Percentiles rank a stretch among this genome's conserved stretches.
Evolutionary conservation across 2,113 vertebrate genomes (phyloP).

Genomic region (Bombycilla garrulus): DNA sequence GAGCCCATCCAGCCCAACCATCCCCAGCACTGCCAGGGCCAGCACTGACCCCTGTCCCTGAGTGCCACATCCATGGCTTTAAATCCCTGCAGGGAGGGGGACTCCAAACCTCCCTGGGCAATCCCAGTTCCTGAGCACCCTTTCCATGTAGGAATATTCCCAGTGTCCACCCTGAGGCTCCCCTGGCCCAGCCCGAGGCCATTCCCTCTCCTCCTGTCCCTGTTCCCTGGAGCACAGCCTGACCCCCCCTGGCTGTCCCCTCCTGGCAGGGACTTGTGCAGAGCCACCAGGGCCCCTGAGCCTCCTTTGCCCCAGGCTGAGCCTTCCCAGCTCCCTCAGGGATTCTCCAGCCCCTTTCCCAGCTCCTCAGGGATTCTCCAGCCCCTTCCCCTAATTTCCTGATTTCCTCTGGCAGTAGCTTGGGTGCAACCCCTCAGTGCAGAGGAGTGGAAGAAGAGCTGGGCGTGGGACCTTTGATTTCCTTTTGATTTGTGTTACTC

Average conservation of each 20-base stretch:
- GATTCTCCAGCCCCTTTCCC: not conserved
- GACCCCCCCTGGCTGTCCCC: not conserved
- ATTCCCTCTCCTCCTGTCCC: not conserved
- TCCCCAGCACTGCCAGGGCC: not conserved
- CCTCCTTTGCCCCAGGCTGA: not conserved
- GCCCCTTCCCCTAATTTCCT: accelerated
- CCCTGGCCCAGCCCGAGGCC: not conserved
- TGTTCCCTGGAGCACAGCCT: not conserved
- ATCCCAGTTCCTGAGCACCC: accelerated
- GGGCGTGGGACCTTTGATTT: not conserved
- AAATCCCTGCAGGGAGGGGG: not conserved
- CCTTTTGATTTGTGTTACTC: not conserved
- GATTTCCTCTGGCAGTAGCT: not conserved
- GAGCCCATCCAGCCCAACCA: not conserved
- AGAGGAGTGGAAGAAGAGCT: not conserved
- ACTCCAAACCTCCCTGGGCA: not conserved
- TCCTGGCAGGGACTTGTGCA: not conserved
- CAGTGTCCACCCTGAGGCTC: accelerated
- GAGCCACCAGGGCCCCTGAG: not conserved
- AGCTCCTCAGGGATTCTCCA: not conserved
- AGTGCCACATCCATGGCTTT: not conserved
- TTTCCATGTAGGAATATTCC: not conserved
- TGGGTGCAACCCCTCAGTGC: not conserved
- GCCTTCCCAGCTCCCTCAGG: not conserved
- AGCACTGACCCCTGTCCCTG: accelerated